These are phyloP conservation scores for Apteryx owenii DNA, from an alignment of 2,113 vertebrate species.

Conservation along the genomic window DNA sequence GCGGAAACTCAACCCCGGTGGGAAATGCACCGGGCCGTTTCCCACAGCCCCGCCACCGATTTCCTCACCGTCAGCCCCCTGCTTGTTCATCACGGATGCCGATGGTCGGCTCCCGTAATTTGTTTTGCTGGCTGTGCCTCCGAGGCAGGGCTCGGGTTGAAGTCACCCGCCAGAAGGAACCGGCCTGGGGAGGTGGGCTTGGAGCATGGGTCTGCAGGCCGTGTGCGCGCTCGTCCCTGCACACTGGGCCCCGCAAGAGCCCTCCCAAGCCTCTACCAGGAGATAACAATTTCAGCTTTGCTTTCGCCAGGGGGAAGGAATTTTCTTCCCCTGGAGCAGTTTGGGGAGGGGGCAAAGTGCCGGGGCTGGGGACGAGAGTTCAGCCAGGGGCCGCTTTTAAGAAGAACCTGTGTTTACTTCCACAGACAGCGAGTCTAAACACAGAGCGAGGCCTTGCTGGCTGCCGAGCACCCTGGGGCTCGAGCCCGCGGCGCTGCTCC, in stretches of 20 bases:
- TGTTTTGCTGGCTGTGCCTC: background rate
- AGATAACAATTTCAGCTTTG: background rate
- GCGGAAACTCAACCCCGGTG: background rate
- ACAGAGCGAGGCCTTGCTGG: background rate
- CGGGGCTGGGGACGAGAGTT: conserved; percentile 39
- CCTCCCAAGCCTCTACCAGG: background rate
- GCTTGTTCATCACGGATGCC: background rate
- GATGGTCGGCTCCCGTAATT: background rate
- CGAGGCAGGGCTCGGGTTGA: background rate
- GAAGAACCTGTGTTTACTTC: conserved; percentile 36
- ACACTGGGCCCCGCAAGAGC: background rate
- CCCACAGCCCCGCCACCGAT: background rate
- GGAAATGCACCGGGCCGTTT: background rate
- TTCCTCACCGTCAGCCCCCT: background rate
- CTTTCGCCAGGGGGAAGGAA: background rate
- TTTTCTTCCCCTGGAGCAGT: background rate
- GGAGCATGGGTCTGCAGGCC: background rate
- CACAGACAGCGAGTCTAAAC: conserved; percentile 71
- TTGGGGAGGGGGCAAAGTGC: conserved; percentile 18
- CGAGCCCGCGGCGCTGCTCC: background rate
- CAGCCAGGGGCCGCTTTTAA: conserved; percentile 53
- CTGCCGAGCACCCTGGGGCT: background rate
- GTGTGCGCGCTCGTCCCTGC: background rate
- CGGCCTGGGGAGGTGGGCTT: accelerated
- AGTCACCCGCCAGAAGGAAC: background rate